Conservation (phyloP, 2,797 vertebrate species). For the Lates japonicus region DNA sequence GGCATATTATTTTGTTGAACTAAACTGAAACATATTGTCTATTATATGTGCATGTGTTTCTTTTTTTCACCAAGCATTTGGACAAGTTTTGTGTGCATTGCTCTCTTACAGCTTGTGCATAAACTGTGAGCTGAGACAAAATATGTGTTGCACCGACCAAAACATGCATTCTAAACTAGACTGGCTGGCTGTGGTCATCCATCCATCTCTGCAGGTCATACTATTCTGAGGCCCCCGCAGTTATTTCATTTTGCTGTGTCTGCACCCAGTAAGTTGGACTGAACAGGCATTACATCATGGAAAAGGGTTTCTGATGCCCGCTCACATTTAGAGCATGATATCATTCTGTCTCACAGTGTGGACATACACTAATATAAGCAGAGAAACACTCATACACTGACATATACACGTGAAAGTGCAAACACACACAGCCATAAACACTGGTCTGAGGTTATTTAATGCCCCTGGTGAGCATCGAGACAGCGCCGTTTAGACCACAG, state of each 20-base stretch:
- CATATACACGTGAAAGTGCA: conserved; percentile 30
- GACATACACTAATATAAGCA: conserved; percentile 44
- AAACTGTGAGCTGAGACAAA: conserved; percentile 56
- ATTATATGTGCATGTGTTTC: conserved; percentile 10
- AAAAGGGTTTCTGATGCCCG: conserved; percentile 70
- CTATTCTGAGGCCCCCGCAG: conserved; percentile 72
- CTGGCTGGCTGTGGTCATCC: conserved; percentile 55
- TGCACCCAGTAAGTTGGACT: conserved; percentile 59
- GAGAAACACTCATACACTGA: conserved; percentile 37
- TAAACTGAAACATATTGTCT: conserved; percentile 18
- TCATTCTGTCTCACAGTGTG: conserved; percentile 63
- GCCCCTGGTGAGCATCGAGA: conserved; percentile 57
- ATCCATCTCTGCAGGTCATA: conserved; percentile 60
- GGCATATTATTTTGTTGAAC: background rate
- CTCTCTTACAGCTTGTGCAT: conserved; percentile 24
- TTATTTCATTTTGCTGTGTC: conserved; percentile 76
- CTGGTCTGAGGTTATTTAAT: conserved; percentile 71
- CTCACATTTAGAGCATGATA: conserved; percentile 79
- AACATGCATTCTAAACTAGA: conserved; percentile 44
- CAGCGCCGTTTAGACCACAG: conserved; percentile 57
- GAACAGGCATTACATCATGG: conserved; percentile 80
- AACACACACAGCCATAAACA: conserved; percentile 61
- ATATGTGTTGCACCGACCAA: conserved; percentile 24
- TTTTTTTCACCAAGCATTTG: conserved; percentile 34
- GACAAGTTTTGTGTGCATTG: conserved; percentile 25